Evolutionary conservation across 2,113 vertebrate genomes (phyloP).

Genomic region (Piprites chloris): DNA sequence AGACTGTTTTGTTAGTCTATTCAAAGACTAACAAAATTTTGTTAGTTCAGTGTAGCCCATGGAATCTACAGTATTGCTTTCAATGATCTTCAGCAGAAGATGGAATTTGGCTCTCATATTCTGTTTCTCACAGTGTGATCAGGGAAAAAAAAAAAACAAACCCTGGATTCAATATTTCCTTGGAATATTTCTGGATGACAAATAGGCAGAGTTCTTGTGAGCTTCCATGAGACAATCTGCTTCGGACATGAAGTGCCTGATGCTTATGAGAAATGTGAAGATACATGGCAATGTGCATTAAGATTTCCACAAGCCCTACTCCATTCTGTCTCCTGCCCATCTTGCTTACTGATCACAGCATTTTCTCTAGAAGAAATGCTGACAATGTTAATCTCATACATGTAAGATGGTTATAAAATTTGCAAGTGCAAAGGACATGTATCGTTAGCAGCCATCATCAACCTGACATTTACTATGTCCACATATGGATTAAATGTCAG

Average conservation of each 20-base stretch:
- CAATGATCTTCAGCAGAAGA: not conserved
- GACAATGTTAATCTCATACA: not conserved
- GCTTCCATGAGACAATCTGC: not conserved
- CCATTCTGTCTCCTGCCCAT: not conserved
- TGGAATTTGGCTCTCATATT: not conserved
- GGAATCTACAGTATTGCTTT: not conserved
- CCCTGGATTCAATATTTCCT: not conserved
- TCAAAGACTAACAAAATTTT: not conserved
- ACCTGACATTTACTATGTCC: not conserved
- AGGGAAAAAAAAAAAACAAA: not conserved
- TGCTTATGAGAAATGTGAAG: not conserved
- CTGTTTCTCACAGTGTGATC: not conserved
- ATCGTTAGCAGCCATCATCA: not conserved
- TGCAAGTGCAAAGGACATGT: not conserved
- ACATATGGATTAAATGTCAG: not conserved
- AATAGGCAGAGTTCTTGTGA: not conserved
- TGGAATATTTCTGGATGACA: not conserved
- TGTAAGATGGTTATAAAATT: not conserved
- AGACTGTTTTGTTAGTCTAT: not conserved
- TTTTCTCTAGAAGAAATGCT: not conserved
- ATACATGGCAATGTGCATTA: not conserved
- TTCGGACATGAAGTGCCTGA: not conserved
- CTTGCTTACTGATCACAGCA: not conserved
- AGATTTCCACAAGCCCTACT: not conserved
- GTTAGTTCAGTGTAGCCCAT: not conserved